Evolutionary conservation across 2,888 invertebrate species (phyloP).

Genomic region (Athripsodes cinereus): DNA sequence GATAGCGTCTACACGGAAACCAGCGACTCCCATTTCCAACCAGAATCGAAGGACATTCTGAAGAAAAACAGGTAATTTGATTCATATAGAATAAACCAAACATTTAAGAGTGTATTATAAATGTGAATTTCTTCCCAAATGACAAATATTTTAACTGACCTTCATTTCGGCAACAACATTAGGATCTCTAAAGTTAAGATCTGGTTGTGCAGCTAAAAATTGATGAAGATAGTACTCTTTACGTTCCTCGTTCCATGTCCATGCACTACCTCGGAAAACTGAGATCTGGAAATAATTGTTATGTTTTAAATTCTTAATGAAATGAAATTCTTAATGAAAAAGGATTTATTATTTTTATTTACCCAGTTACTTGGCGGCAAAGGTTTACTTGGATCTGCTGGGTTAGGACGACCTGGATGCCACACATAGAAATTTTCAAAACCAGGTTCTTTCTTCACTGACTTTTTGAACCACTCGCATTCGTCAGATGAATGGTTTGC

Average conservation of each 20-base stretch:
- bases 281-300: slow-evolving; percentile 31
- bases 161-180: slow-evolving; percentile 46
- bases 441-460: slow-evolving; percentile 45
- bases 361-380: slow-evolving; percentile 47
- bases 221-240: slow-evolving; percentile 60
- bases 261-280: slow-evolving; percentile 53
- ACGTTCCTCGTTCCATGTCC: slow-evolving; percentile 53
- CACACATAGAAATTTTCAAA: slow-evolving; percentile 65
- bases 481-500: slow-evolving; percentile 41
- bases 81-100: no score
- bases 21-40: slow-evolving; percentile 54
- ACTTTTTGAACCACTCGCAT: slow-evolving; percentile 68
- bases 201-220: slow-evolving; percentile 56
- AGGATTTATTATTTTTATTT: background rate
- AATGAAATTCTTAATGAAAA: background rate
- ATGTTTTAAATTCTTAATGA: background rate
- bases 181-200: slow-evolving; percentile 56
- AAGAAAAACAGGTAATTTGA: no score
- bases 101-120: no score
- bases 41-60: slow-evolving; percentile 48
- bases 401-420: slow-evolving; percentile 43
- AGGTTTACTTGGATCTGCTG: slow-evolving; percentile 25
- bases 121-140: no score
- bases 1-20: slow-evolving; percentile 51
- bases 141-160: slow-evolving; percentile 23